Percentiles rank a stretch among this genome's conserved stretches.
Conservation (phyloP, 2,113 vertebrate species). For the Brachyhypopomus occidentalis region DNA sequence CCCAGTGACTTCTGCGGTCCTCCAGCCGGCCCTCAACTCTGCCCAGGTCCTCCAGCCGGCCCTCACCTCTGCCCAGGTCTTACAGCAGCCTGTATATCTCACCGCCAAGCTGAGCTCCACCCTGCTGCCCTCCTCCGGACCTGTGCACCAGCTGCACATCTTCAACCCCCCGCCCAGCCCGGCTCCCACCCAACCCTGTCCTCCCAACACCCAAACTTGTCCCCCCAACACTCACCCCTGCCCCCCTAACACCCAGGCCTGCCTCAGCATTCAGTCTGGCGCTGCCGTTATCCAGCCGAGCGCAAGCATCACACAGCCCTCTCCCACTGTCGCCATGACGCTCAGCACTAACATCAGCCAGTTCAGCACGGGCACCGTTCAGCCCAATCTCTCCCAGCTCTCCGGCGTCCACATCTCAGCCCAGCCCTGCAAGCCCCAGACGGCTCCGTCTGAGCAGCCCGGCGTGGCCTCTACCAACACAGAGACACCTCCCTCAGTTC, state of each 20-base stretch:
- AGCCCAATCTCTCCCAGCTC: conserved; percentile 80
- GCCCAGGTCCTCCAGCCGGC: conserved; percentile 88
- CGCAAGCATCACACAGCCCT: conserved; percentile 39
- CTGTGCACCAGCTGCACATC: conserved; percentile 87
- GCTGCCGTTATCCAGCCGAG: conserved; percentile 75
- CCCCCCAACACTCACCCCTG: conserved; percentile 78
- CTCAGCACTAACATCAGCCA: conserved; percentile 33
- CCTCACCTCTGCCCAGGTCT: conserved; percentile 85
- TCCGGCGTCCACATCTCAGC: conserved; percentile 88
- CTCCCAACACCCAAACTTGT: conserved; percentile 81
- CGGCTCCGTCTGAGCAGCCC: conserved; percentile 62
- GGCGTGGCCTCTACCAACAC: conserved; percentile 44
- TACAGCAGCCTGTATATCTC: conserved; percentile 87
- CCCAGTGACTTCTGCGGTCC: conserved; percentile 81
- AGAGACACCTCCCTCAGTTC: conserved; percentile 4
- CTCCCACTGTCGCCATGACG: conserved; percentile 38
- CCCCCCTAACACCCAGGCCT: conserved; percentile 77
- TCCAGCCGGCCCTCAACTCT: conserved; percentile 86
- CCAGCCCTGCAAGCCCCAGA: conserved; percentile 68
- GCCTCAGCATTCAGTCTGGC: conserved; percentile 80
- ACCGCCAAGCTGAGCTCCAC: conserved; percentile 84
- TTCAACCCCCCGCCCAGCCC: conserved; percentile 81
- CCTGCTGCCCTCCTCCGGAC: conserved; percentile 83
- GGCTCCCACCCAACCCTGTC: conserved; percentile 81
- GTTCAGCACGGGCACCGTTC: conserved; percentile 77